phyloP scores from a whole-genome alignment of 1,140 invertebrate species.

The Neodiprion fabricii region DNA sequence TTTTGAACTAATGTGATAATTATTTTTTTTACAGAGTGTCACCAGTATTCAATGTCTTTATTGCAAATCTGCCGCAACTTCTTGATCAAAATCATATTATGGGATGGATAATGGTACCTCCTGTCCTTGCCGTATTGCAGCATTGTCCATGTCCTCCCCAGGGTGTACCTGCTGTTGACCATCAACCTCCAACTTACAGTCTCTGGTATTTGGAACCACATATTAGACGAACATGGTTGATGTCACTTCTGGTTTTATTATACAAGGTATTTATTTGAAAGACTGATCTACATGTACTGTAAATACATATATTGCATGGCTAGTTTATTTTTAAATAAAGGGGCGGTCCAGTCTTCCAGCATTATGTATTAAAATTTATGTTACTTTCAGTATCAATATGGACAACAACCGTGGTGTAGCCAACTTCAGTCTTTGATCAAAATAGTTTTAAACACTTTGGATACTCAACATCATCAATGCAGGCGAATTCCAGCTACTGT shows the following conservation, averaged over 20 bases:
- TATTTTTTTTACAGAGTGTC: conserved; percentile 70
- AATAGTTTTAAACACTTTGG: conserved; percentile 93
- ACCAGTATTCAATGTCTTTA: conserved; percentile 94
- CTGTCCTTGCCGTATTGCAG: conserved; percentile 85
- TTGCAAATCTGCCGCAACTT: conserved; percentile 91
- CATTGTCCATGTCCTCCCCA: conserved; percentile 81
- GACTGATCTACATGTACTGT: not conserved
- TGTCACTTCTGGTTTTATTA: conserved; percentile 90
- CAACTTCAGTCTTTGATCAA: conserved; percentile 84
- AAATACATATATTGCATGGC: not conserved
- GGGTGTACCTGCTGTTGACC: conserved; percentile 54
- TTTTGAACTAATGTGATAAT: not conserved
- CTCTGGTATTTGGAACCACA: conserved; percentile 88
- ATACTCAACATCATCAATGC: conserved; percentile 89
- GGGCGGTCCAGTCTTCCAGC: not conserved
- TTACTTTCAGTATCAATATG: conserved; percentile 86
- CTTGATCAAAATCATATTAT: conserved; percentile 94
- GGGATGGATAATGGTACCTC: conserved; percentile 85
- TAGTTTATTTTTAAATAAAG: not conserved
- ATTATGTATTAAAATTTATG: conserved; percentile 23
- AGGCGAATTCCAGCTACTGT: conserved; percentile 79
- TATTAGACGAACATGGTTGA: conserved; percentile 89
- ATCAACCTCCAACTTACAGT: conserved; percentile 75
- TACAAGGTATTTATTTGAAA: conserved; percentile 79
- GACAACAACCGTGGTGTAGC: conserved; percentile 77